These are phyloP conservation scores for Idaea aversata DNA, from an alignment of 2,888 invertebrate species.

Conservation along the genomic window DNA sequence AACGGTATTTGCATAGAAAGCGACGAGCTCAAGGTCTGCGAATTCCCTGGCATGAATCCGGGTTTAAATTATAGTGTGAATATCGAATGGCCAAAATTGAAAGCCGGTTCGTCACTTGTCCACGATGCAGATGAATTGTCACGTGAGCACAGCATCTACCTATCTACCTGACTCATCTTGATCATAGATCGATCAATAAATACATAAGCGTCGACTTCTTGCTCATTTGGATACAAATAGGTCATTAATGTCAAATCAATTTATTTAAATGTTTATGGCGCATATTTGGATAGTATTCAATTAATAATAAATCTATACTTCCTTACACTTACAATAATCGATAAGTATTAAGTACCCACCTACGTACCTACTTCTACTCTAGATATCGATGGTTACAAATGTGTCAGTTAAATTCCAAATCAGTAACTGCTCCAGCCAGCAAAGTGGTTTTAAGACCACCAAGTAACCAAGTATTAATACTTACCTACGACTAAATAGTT, in stretches of 20 bases:
- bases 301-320: not conserved
- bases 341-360: not conserved
- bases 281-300: not conserved
- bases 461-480: no score
- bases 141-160: slow-evolving; percentile 30
- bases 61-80: slow-evolving; percentile 48
- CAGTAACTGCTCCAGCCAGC: not conserved
- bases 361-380: no score
- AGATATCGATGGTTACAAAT: no score
- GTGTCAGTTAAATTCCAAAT: not conserved
- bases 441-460: no score
- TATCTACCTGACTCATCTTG: slow-evolving; percentile 19
- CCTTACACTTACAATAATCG: not conserved
- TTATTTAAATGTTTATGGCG: not conserved
- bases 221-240: slow-evolving; percentile 1
- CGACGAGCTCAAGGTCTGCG: slow-evolving; percentile 59
- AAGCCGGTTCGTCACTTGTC: slow-evolving; percentile 54
- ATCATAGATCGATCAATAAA: slow-evolving; percentile 14
- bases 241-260: not conserved
- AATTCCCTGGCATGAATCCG: slow-evolving; percentile 73
- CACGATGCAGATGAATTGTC: slow-evolving; percentile 32
- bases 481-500: no score
- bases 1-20: slow-evolving; percentile 60
- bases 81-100: slow-evolving; percentile 64
- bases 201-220: not conserved